A percentile compares a stretch with the other conserved stretches of the same genome.
Evolutionary conservation across 1,140 invertebrate genomes (phyloP).

Genomic region (Drosophila repletoides): DNA sequence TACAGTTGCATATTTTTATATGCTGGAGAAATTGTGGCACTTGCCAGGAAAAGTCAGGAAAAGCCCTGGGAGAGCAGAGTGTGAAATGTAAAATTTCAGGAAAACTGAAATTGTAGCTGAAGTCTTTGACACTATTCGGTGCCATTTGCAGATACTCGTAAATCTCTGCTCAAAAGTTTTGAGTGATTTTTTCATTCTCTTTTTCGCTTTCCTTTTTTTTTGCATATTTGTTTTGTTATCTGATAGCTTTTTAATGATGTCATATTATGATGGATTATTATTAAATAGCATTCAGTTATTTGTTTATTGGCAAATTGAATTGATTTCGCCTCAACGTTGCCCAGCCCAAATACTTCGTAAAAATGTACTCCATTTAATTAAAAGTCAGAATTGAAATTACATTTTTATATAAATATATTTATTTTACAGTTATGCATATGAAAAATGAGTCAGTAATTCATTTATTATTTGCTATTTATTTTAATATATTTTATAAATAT

Average conservation of each 20-base stretch:
- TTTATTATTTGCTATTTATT: too few species aligned
- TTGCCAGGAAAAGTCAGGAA: constrained; percentile 1
- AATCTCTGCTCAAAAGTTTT: constrained; percentile 13
- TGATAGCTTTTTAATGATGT: not conserved
- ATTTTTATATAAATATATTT: too few species aligned
- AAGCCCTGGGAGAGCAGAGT: not conserved
- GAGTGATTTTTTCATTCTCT: constrained; percentile 4
- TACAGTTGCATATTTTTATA: constrained; percentile 13
- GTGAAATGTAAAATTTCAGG: not conserved
- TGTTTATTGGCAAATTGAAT: too few species aligned
- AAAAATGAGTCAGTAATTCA: too few species aligned
- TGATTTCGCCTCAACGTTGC: too few species aligned
- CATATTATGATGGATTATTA: too few species aligned
- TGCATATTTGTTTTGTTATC: not conserved
- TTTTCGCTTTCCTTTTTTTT: not conserved
- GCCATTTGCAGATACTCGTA: constrained; percentile 23
- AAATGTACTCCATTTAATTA: too few species aligned
- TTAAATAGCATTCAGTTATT: too few species aligned
- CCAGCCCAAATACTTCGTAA: too few species aligned
- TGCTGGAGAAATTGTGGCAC: not conserved
- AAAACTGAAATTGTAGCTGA: constrained; percentile 17
- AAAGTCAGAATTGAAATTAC: too few species aligned
- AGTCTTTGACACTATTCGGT: constrained; percentile 35
- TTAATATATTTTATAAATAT: too few species aligned
- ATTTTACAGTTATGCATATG: too few species aligned